These are phyloP conservation scores for Epirrita christyi DNA, from an alignment of 2,888 invertebrate genomes.

Conservation along the genomic window DNA sequence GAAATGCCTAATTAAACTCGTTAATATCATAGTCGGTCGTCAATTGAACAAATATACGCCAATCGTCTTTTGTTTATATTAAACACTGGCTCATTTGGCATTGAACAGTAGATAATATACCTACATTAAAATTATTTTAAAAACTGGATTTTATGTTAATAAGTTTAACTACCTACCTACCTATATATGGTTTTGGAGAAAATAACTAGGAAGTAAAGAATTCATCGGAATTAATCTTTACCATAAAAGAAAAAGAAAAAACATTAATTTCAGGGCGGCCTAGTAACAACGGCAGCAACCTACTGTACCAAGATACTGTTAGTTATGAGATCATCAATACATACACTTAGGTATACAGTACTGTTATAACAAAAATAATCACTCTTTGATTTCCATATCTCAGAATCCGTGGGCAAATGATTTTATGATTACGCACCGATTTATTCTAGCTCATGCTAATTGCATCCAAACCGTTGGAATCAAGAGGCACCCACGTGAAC, in stretches of 20 bases:
- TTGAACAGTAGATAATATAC: slow-evolving; percentile 40
- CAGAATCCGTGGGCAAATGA: slow-evolving; percentile 18
- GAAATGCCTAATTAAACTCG: slow-evolving; percentile 49
- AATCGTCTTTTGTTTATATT: slow-evolving; percentile 48
- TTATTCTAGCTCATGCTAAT: slow-evolving; percentile 33
- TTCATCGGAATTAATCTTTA: no score
- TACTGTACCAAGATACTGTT: not conserved
- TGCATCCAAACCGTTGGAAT: slow-evolving; percentile 45
- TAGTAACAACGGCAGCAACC: not conserved
- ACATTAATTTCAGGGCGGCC: no score
- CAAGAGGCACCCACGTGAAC: slow-evolving; percentile 50
- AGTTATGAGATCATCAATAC: slow-evolving; percentile 9
- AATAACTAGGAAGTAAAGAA: not conserved
- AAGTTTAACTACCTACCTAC: not conserved
- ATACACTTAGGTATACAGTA: no score
- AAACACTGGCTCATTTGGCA: slow-evolving; percentile 43
- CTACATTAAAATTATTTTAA: slow-evolving; percentile 13
- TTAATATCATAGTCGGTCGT: slow-evolving; percentile 50
- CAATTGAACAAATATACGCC: slow-evolving; percentile 61
- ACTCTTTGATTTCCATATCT: slow-evolving; percentile 9
- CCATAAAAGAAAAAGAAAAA: not conserved
- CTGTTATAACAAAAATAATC: slow-evolving; percentile 6
- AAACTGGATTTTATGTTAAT: not conserved
- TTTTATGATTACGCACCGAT: slow-evolving; percentile 19
- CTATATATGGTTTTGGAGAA: not conserved